phyloP scores from a whole-genome alignment of 2,888 invertebrate genomes.

The Chymomyza caudatula region DNA sequence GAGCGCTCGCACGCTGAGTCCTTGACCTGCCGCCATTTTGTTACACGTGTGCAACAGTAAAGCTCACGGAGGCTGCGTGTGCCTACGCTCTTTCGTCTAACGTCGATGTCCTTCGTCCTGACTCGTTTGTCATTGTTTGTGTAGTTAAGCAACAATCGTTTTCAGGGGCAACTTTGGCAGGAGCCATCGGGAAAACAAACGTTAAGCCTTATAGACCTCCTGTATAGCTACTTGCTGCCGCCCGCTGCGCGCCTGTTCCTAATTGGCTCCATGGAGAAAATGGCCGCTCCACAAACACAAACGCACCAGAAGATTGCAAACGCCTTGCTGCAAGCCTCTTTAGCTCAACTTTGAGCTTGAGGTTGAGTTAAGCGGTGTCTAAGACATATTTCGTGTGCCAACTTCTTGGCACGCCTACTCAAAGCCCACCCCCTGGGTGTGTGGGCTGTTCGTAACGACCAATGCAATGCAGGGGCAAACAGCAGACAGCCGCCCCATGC shows the following conservation, averaged over 20 bases:
- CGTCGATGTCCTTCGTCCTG: neutral
- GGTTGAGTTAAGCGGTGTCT: neutral
- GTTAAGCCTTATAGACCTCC: neutral
- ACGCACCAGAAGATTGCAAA: neutral
- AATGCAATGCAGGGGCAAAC: neutral
- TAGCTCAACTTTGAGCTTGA: neutral
- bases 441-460: neutral
- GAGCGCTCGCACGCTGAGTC: constrained; percentile 27
- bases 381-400: neutral
- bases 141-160: neutral
- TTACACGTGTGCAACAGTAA: constrained; percentile 30
- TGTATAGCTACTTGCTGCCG: constrained; percentile 12
- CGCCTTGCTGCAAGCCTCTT: neutral
- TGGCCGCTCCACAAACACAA: constrained; percentile 62
- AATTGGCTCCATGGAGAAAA: constrained; percentile 76
- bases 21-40: constrained; percentile 42
- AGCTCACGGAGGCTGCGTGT: constrained; percentile 45
- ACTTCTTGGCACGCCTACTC: neutral
- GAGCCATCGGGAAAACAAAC: constrained; percentile 11
- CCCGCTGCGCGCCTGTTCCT: constrained; percentile 71
- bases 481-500: neutral
- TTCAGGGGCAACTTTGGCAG: constrained; percentile 52
- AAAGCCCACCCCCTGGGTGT: neutral
- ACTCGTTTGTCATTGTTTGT: neutral
- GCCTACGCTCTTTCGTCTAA: constrained; percentile 14